These are phyloP conservation scores for Muscicapa comitata DNA, from an alignment of 2,797 vertebrate species.

Conservation along the genomic window DNA sequence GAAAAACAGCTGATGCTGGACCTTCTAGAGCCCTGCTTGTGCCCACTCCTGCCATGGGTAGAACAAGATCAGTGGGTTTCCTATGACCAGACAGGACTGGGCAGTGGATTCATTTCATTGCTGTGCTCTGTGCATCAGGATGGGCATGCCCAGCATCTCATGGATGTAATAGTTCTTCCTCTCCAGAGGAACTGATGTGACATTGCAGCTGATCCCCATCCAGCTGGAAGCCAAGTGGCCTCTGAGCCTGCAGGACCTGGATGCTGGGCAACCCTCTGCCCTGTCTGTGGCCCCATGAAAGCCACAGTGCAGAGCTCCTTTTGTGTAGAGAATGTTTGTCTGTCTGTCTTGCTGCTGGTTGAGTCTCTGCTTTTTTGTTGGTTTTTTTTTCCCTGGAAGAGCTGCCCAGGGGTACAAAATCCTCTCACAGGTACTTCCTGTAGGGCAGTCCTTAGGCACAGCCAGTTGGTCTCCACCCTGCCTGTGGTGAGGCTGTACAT, in stretches of 20 bases:
- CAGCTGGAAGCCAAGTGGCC: neutral
- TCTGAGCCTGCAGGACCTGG: neutral
- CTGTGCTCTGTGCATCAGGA: neutral
- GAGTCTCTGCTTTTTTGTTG: neutral
- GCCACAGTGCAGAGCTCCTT: neutral
- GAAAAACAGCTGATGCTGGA: neutral
- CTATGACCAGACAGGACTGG: neutral
- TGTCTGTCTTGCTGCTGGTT: neutral
- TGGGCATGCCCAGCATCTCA: neutral
- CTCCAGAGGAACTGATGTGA: neutral
- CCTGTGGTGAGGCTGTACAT: neutral
- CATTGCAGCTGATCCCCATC: neutral
- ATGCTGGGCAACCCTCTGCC: neutral
- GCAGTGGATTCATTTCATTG: neutral
- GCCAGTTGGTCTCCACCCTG: accelerated
- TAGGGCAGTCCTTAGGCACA: accelerated
- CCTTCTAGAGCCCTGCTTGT: neutral
- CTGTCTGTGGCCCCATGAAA: neutral
- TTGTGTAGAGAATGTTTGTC: neutral
- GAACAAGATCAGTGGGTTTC: neutral
- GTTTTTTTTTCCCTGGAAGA: neutral
- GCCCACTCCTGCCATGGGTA: accelerated
- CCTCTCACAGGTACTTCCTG: neutral
- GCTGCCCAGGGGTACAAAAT: neutral
- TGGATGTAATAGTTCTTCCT: neutral